phyloP scores from a whole-genome alignment of 2,113 vertebrate genomes.

The Chloropsis hardwickii region DNA sequence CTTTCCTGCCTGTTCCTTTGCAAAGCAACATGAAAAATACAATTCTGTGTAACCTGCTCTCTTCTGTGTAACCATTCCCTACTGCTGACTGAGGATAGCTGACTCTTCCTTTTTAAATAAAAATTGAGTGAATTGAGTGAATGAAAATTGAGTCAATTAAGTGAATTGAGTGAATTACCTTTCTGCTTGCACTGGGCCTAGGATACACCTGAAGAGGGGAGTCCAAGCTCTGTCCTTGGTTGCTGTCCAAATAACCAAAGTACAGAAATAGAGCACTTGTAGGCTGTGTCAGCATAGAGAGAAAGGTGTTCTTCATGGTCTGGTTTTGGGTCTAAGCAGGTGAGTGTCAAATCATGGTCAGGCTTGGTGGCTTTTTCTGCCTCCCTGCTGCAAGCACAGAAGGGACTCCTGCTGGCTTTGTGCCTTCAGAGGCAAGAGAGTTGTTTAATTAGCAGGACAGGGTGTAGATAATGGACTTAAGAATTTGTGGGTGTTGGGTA shows the following conservation, averaged over 20 bases:
- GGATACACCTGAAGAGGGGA: neutral
- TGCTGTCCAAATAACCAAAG: neutral
- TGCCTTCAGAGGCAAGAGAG: neutral
- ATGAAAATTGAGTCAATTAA: neutral
- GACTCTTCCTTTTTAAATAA: neutral
- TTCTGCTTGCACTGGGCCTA: neutral
- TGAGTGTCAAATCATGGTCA: fast-evolving
- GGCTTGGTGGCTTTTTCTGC: neutral
- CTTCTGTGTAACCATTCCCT: neutral
- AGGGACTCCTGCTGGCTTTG: neutral
- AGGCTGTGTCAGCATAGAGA: fast-evolving
- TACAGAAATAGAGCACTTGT: neutral
- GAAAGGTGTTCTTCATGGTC: neutral
- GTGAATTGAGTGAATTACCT: neutral
- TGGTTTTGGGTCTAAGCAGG: neutral
- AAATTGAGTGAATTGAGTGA: neutral
- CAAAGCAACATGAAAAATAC: neutral
- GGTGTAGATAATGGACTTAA: neutral
- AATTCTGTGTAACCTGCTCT: neutral
- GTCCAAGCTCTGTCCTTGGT: neutral
- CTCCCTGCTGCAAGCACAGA: neutral
- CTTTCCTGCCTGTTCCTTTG: neutral
- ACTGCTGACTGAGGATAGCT: neutral
- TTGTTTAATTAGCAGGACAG: neutral
- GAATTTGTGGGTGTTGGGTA: neutral